phyloP scores from a whole-genome alignment of 2,888 invertebrate species.

The Xanthia icteritia region DNA sequence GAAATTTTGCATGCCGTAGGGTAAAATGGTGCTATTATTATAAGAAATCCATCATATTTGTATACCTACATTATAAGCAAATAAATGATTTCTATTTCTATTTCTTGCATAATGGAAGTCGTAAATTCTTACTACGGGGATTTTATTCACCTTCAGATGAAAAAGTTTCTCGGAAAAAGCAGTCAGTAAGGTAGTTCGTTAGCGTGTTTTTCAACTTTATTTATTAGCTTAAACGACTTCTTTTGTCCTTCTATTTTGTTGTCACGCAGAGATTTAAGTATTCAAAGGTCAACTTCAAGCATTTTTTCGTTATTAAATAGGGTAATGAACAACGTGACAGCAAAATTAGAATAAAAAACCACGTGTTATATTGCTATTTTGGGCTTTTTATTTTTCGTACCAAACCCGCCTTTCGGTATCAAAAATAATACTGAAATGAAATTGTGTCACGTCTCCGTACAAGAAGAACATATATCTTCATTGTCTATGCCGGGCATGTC shows the following conservation, averaged over 20 bases:
- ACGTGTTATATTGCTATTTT: constrained; percentile 4
- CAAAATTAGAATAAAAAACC: constrained; percentile 24
- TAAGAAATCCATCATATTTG: too few relatives aligned
- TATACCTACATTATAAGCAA: too few relatives aligned
- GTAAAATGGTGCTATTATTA: too few relatives aligned
- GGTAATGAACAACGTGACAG: neutral
- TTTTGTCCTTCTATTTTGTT: constrained; percentile 9
- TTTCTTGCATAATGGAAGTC: constrained; percentile 14
- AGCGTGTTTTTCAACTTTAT: constrained; percentile 5
- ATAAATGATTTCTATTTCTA: neutral
- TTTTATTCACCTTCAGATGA: constrained; percentile 2
- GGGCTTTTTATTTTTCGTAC: neutral
- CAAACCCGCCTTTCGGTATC: neutral
- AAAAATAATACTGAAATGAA: constrained; percentile 12
- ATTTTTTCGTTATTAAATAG: neutral
- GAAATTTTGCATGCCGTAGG: too few relatives aligned
- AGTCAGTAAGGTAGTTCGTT: neutral
- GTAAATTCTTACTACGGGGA: constrained; percentile 3
- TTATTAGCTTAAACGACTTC: neutral
- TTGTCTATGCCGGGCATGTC: constrained; percentile 41
- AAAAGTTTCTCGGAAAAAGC: neutral
- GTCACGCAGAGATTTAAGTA: neutral
- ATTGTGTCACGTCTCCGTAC: constrained; percentile 39
- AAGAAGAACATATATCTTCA: constrained; percentile 30
- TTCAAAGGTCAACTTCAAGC: constrained; percentile 3